Base-by-base conservation (phyloP, 1,140 invertebrate genomes). In the Drosophila varians region DNA sequence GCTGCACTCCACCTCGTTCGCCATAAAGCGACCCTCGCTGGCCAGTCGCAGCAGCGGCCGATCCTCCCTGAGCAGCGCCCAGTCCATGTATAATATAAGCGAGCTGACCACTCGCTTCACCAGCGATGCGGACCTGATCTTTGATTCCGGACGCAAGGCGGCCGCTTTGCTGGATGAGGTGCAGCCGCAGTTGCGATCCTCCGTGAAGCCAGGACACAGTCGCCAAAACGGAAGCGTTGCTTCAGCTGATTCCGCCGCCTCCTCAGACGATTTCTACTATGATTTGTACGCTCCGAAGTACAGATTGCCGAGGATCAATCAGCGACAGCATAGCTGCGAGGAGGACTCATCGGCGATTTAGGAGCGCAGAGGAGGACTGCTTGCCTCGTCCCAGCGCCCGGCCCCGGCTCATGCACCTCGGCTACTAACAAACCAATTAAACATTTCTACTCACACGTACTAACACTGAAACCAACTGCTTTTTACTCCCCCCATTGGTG, bases 1-100 rank as follows among this genome's bases (percentile, higher is more conserved):
- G 12, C 66, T 90, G 51, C 80, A 90, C 40, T 80, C 90, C 31
- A 89, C 90, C 16, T 89, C 88, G 14, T 91, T 91, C 68, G 83
- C 88, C 1, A 91, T 91, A 5, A 91, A 91, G 51, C 77, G 90
- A 1, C 90, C 90, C 1, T 87, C 84, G 26, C 45, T 91, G 42
- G 66, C 89, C 16, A 76, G 70, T 1, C 82, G 82, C 11, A 87
- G 83, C 58, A 87, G 82, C 48, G 82, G 77, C 4, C 46, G 83
- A 9, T 75, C 79, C 2, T 90, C 89, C n/a, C 42, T 90, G 28
- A 86, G 76, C 72, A 82, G 75, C 6, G 76, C 89, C 5, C 79
- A 90, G 51, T 90, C 89, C 5, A 72, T 91, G 64, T 87, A 79
- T 48, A 89, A 91, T 45, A 89, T 91, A 19, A 65, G 74, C n/a